These are phyloP conservation scores for Streblospio benedicti DNA, from an alignment of 1,140 invertebrate genomes.

Conservation along the genomic window DNA sequence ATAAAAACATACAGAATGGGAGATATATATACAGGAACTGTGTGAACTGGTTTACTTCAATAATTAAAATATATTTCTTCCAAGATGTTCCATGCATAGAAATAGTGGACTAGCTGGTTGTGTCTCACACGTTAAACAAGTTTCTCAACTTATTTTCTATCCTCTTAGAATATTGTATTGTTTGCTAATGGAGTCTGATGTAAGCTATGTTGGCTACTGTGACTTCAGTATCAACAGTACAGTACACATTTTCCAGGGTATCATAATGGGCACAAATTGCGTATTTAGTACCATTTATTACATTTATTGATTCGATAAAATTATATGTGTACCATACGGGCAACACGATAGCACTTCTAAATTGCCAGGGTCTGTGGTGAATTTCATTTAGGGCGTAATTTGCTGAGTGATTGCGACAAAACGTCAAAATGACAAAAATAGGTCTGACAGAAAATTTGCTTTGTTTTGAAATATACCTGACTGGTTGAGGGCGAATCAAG, in stretches of 20 bases:
- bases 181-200: not conserved
- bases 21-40: too few species aligned
- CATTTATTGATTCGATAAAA: not conserved
- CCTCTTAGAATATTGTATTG: not conserved
- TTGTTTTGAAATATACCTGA: constrained; percentile 48
- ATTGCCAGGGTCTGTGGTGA: not conserved
- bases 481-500: constrained; percentile 74
- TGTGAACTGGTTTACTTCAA: constrained; percentile 14
- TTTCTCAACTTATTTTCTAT: too few species aligned
- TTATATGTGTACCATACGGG: not conserved
- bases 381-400: not conserved
- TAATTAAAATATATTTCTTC: not conserved
- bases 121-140: too few species aligned
- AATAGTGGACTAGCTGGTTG: constrained; percentile 12
- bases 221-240: not conserved
- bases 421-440: not conserved
- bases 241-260: not conserved
- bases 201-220: not conserved
- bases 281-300: too few species aligned
- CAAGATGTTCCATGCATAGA: not conserved
- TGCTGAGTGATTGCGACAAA: not conserved
- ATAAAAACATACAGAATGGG: too few species aligned
- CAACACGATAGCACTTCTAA: not conserved
- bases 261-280: too few species aligned
- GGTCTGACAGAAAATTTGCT: not conserved